Base-by-base conservation (phyloP, 2,797 vertebrate genomes). In the Channa striata region DNA sequence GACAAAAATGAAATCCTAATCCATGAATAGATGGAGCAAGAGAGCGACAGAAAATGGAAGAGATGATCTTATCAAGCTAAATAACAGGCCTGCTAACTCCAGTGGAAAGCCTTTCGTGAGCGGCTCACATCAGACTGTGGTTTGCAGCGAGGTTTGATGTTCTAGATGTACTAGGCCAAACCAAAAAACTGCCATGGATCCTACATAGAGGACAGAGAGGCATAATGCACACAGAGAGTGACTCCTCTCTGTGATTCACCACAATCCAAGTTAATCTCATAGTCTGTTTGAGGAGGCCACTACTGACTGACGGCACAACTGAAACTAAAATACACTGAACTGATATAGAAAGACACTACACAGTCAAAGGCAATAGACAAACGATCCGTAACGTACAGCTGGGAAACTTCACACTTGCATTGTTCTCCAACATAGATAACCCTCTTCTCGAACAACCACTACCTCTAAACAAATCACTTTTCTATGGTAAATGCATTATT, bases 81-180 rank as follows among this genome's bases (percentile, higher is more conserved):
- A 91, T 81, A 87, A 76, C 89, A 90, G 85, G 66, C 59, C 68
- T 84, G 70, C 74, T 77, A 85, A 81, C 71, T 74, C 70, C 78
- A 87, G 81, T 74, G 84, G 75, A 89, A 85, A 87, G 52, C 81
- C 46, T 71, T 40, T 25, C 78, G 49, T 2, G 10, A 80, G 53
- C 13, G 5, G 48, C 62, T 79, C 65, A 57, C 74, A 77, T 50
- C 66, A 82, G 76, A 80, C 68, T 74, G 34, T 64, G 60, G 78
- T 88, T 90, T 90, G 85, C 78, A 87, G 63, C 79, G 43, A 80
- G 60, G 72, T 61, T 66, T 57, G 63, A 46, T 42, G 62, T 51
- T 60, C 50, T 75, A 77, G 39, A 65, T n/a, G n/a, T n/a, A n/a
- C 19, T 30, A 13, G 44, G 68, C 89, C 86, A 87, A 90, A 83